phyloP scores from a whole-genome alignment of 2,797 vertebrate genomes.

The Pseudopleuronectes americanus region DNA sequence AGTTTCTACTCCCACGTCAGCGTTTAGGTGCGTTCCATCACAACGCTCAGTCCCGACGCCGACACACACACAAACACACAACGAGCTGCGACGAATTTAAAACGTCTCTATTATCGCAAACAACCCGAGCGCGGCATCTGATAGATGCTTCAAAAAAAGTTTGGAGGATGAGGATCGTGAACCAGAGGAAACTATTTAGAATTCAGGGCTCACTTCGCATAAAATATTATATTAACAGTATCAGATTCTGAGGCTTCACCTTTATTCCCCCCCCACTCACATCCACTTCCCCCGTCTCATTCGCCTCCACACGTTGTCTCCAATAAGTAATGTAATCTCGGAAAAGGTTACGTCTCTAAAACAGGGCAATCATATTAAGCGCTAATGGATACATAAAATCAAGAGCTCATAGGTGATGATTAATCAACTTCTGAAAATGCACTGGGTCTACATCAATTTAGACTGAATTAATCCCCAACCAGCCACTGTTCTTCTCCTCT shows the following conservation, averaged over 20 bases:
- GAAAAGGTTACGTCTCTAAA: slow-evolving; percentile 80
- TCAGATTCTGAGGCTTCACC: slow-evolving; percentile 48
- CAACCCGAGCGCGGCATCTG: slow-evolving; percentile 18
- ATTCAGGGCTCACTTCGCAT: slow-evolving; percentile 34
- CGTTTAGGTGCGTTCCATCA: slow-evolving; percentile 12
- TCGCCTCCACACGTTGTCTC: slow-evolving; percentile 57
- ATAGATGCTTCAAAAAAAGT: slow-evolving; percentile 26
- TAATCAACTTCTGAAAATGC: slow-evolving; percentile 83
- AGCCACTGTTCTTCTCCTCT: slow-evolving; percentile 76
- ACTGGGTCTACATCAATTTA: slow-evolving; percentile 82
- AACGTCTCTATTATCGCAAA: slow-evolving; percentile 42
- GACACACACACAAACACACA: slow-evolving; percentile 37
- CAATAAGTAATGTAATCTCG: slow-evolving; percentile 81
- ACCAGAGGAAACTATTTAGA: slow-evolving; percentile 34
- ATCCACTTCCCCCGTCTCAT: slow-evolving; percentile 34
- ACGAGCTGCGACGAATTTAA: slow-evolving; percentile 15
- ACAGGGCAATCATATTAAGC: slow-evolving; percentile 82
- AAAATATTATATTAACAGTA: slow-evolving; percentile 52
- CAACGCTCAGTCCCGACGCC: not conserved
- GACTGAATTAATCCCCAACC: slow-evolving; percentile 82
- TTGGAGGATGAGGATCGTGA: slow-evolving; percentile 23
- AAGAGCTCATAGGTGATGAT: slow-evolving; percentile 84
- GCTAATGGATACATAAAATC: slow-evolving; percentile 84
- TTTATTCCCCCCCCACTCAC: slow-evolving; percentile 50
- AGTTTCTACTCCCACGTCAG: slow-evolving; percentile 4